Base-by-base conservation (phyloP, 1,140 invertebrate genomes). In the Plutomurus gul region DNA sequence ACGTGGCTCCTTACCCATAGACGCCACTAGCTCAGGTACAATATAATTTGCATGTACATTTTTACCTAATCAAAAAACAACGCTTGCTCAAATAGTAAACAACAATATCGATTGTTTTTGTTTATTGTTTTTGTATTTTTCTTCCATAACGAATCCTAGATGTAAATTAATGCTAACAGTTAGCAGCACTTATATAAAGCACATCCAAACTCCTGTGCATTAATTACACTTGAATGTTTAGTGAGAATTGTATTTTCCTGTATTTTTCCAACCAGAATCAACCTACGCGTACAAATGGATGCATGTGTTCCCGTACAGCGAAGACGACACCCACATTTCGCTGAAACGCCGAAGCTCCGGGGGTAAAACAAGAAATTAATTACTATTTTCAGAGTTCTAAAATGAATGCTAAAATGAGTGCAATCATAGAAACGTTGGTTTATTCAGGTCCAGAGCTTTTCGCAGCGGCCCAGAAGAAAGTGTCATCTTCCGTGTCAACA, bases 261-360 rank as follows among this genome's bases (percentile, higher is more conserved):
- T 36, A n/a, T 30, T 30, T 65, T 65, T 18, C 3, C 16, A 16
- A 37, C n/a, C 36, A 79, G 82, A 83, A 60, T 76, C 82, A 47
- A 49, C 65, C 8, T 81, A 76, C 37, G 82, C 82, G 13, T 83
- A 81, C 72, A 83, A 83, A 73, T 81, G 82, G 82, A 77, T 83
- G 65, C 82, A 83, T 49, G 75, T 83, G 11, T 81, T 81, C 71
- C 79, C 77, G 7, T 79, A 79, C 33, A 80, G 73, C 56, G 82
- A 81, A 49, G 78, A 80, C 16, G 74, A 81, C 30, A 65, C 33
- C n/a, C 20, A 70, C 5, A 37, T 78, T 22, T 76, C 76, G 13
- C 33, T 82, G 4, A 82, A 82, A 36, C 30, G 81, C 39, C 20
- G 77, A 40, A 81, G 80, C 71, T 90, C 89, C 46, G 90, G 90